phyloP scores from a whole-genome alignment of 37 sponge, comb jelly and placozoan genomes.

The Geodia barretti region DNA sequence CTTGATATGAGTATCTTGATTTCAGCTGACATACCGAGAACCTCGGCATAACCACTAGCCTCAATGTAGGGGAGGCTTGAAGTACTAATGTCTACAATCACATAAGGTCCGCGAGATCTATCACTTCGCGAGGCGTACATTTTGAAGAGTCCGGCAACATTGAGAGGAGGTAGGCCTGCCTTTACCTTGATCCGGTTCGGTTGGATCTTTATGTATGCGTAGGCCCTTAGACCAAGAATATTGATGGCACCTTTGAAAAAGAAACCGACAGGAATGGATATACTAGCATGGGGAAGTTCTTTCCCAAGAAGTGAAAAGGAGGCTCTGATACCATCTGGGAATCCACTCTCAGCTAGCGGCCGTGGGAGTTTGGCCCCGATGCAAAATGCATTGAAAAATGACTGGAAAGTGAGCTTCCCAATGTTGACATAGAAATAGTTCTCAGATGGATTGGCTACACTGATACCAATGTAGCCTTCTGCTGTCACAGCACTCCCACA shows the following conservation, averaged over 20 bases:
- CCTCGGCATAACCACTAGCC: constrained; percentile 12
- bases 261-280: constrained; percentile 23
- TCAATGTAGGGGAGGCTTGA: background rate
- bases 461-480: constrained; percentile 4
- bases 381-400: constrained; percentile 26
- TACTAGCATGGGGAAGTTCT: background rate
- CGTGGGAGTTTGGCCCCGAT: constrained; percentile 1
- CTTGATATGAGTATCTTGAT: background rate
- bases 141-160: constrained; percentile 8
- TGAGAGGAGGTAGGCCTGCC: constrained; percentile 4
- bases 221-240: constrained; percentile 21
- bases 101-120: constrained; percentile 7
- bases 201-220: constrained; percentile 1
- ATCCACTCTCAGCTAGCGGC: constrained; percentile 30
- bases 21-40: constrained; percentile 24
- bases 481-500: constrained; percentile 18
- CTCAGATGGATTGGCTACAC: background rate
- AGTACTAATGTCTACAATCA: background rate
- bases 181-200: constrained; percentile 15
- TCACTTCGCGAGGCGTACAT: constrained; percentile 25
- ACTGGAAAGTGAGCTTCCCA: background rate
- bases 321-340: constrained; percentile 20
- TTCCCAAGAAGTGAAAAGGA: constrained; percentile 12
- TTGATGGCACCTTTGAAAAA: constrained; percentile 24
- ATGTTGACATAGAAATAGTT: constrained; percentile 40